Percentiles rank a stretch among this genome's conserved stretches.
Evolutionary conservation across 2,113 vertebrate species (phyloP).

Genomic region (Aleadryas rufinucha): DNA sequence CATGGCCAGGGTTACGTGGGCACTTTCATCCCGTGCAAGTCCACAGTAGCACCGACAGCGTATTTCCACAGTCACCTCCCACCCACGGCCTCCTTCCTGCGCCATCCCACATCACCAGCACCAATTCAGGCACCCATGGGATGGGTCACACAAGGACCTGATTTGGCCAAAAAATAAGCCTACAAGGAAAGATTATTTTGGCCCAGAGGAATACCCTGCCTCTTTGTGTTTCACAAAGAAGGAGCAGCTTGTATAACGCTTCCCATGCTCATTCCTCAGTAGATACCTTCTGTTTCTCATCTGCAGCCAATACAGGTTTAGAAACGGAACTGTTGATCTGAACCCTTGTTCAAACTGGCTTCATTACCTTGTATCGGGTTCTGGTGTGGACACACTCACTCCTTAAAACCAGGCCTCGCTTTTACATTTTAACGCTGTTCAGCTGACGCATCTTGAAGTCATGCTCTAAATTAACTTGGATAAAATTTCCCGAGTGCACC

Average conservation of each 20-base stretch:
- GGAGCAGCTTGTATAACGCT: background rate
- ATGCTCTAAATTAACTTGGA: background rate
- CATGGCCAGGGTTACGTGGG: accelerated
- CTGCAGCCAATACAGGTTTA: background rate
- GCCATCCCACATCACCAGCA: accelerated
- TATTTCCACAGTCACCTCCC: accelerated
- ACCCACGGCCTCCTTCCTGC: background rate
- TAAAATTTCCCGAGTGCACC: background rate
- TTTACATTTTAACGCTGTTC: background rate
- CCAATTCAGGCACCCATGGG: background rate
- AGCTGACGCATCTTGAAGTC: background rate
- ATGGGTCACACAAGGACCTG: background rate
- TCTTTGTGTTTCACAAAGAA: background rate
- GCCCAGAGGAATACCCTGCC: background rate
- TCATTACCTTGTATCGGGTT: background rate
- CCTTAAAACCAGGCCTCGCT: background rate
- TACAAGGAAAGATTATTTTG: background rate
- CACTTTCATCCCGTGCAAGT: accelerated
- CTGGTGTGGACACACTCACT: background rate
- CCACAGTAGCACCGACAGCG: accelerated
- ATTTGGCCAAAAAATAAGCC: background rate
- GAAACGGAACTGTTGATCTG: background rate
- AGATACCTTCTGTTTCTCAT: background rate
- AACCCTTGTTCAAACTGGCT: background rate
- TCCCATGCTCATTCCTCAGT: background rate